These are phyloP conservation scores for Aporophyla lueneburgensis DNA, from an alignment of 2,888 invertebrate species.

Conservation along the genomic window DNA sequence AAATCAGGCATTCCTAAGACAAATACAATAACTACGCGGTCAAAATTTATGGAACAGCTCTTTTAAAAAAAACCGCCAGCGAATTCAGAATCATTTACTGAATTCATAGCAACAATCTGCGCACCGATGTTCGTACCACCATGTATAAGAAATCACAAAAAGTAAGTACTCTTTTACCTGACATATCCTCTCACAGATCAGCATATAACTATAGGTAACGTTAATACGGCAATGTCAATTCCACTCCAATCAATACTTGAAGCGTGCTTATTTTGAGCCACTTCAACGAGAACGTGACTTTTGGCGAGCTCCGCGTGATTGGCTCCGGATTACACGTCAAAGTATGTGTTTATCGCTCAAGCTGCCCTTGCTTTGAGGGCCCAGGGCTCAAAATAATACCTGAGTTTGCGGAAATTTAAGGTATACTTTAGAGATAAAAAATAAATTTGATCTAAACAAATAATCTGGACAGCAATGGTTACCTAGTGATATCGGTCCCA, in stretches of 20 bases:
- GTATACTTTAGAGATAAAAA: not conserved
- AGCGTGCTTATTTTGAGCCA: conserved; percentile 58
- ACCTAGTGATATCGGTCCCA: too few species aligned
- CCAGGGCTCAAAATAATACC: conserved; percentile 38
- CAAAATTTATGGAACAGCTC: too few species aligned
- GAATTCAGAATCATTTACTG: too few species aligned
- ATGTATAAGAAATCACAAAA: not conserved
- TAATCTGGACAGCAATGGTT: too few species aligned
- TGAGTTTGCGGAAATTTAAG: not conserved
- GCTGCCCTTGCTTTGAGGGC: conserved; percentile 48
- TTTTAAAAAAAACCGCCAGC: too few species aligned
- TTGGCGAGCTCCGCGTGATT: conserved; percentile 54
- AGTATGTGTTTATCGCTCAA: conserved; percentile 58
- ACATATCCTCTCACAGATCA: not conserved
- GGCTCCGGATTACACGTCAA: conserved; percentile 51
- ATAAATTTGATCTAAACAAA: not conserved
- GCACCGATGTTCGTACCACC: too few species aligned
- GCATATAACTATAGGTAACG: not conserved
- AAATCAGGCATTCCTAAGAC: too few species aligned
- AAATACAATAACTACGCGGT: too few species aligned
- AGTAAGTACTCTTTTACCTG: not conserved
- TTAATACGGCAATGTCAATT: conserved; percentile 36
- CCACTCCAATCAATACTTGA: conserved; percentile 48
- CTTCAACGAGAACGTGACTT: conserved; percentile 61
- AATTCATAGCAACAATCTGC: too few species aligned